Percentiles rank a stretch among this genome's conserved stretches.
Conservation (phyloP, 1,140 invertebrate species). For the Lethocerus indicus region DNA sequence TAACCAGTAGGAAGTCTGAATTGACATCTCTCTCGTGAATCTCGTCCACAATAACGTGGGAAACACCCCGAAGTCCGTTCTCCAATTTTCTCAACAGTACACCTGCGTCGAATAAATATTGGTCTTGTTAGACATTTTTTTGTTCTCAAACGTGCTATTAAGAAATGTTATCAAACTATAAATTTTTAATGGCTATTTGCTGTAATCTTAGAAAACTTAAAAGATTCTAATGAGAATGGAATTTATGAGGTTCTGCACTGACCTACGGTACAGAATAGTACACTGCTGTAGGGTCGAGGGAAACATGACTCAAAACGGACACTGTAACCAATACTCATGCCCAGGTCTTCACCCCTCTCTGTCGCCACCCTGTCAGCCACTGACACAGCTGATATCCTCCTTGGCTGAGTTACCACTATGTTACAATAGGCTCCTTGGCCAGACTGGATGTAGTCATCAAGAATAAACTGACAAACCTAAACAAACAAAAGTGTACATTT, state of each 20-base stretch:
- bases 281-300: conserved; percentile 79
- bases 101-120: conserved; percentile 23
- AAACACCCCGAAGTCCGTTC: conserved; percentile 66
- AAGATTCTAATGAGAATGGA: neutral
- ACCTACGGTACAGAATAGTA: conserved; percentile 91
- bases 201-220: neutral
- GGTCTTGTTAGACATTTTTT: too few relatives aligned
- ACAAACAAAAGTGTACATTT: neutral
- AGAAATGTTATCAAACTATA: neutral
- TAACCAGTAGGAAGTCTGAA: conserved; percentile 89
- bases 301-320: conserved; percentile 80
- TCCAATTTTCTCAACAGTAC: conserved; percentile 85
- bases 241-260: conserved; percentile 14
- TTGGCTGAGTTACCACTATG: conserved; percentile 85
- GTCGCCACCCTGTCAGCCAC: conserved; percentile 78
- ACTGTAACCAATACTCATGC: conserved; percentile 70
- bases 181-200: too few relatives aligned
- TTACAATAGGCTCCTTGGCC: conserved; percentile 68
- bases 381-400: conserved; percentile 86
- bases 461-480: conserved; percentile 86
- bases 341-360: conserved; percentile 74
- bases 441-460: conserved; percentile 84
- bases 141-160: too few relatives aligned
- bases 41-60: conserved; percentile 90
- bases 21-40: conserved; percentile 95